Evolutionary conservation across 2,113 vertebrate genomes (phyloP).

Genomic region (Myiozetetes cayanensis): DNA sequence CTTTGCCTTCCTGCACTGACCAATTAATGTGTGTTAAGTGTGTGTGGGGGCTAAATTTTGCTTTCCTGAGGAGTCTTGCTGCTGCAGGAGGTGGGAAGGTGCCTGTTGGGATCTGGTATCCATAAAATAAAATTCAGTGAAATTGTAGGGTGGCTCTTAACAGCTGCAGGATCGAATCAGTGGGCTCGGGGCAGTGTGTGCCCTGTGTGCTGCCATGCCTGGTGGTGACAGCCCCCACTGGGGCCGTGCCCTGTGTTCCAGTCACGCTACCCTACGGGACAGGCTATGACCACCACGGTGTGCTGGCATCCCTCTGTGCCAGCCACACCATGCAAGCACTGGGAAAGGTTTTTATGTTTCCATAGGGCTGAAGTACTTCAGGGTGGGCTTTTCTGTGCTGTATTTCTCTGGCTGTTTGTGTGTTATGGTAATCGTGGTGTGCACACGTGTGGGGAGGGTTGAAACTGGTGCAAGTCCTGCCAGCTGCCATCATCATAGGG

Average conservation of each 20-base stretch:
- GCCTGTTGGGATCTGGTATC: fast-evolving
- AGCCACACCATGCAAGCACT: fast-evolving
- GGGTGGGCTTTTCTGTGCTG: background rate
- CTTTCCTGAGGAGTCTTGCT: fast-evolving
- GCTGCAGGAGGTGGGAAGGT: fast-evolving
- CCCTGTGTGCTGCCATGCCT: background rate
- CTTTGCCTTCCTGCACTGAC: fast-evolving
- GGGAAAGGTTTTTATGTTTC: background rate
- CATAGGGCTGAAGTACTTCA: background rate
- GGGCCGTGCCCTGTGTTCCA: background rate
- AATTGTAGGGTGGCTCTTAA: background rate
- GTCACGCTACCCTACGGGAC: fast-evolving
- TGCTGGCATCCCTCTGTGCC: background rate
- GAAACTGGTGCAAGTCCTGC: background rate
- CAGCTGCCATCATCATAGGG: fast-evolving
- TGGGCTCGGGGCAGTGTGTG: background rate
- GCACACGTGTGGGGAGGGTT: fast-evolving
- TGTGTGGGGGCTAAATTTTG: fast-evolving
- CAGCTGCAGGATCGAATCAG: fast-evolving
- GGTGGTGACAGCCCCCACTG: background rate
- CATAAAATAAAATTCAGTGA: fast-evolving
- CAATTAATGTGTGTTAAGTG: background rate
- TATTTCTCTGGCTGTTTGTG: background rate
- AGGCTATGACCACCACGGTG: background rate
- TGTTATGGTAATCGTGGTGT: fast-evolving